Evolutionary conservation across 2,797 vertebrate species (phyloP), one percentile per base, ranked within the genome.

Genomic region (Platyrinchus mystaceus): DNA sequence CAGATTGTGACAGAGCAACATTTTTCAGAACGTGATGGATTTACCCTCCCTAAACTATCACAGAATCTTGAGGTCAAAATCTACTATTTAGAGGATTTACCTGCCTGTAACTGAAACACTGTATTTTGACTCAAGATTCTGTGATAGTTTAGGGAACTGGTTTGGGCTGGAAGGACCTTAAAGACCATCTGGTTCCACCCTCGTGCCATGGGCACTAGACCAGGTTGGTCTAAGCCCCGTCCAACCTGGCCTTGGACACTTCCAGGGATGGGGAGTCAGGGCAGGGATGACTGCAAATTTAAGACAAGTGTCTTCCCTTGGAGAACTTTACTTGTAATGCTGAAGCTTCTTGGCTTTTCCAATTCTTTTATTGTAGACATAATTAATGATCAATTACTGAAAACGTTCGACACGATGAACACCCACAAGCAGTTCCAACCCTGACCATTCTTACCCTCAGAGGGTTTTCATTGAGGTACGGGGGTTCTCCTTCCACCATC

Each of bases 401-500:
- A 50, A 64, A 17, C 0, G 1, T 32, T 59, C 28, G 14, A 19
- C 5, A 27, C 1, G 6, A 14, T 26, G 28, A 83, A 77, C 49
- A 28, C 7, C 12, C 4, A 0, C 27, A 21, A 59, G 8, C 20
- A 19, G 28, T 3, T 52, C 59, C 43, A 59, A 23, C 2, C 3
- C 12, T 12, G 13, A 32, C 12, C 15, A 14, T 82, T 66, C 99
- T 98, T 98, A 99, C 99, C 98, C 99, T 98, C 94, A 99, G 97
- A 28, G 99, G 99, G 97, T 99, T 99, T 96, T 99, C 99, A 2
- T 99, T 99, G 97, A 99, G 99, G 97, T 99, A 99, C 0, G 99
- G 99, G 37, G 99, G 99, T 46, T 99, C 99, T 95, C 99, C 99
- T 98, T 99, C 99, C 55, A 99, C 99, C 99, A 99, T 99, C 97